Evolutionary conservation across 2,113 vertebrate species (phyloP), one percentile per base, ranked within the genome.

Genomic region (Solea senegalensis): DNA sequence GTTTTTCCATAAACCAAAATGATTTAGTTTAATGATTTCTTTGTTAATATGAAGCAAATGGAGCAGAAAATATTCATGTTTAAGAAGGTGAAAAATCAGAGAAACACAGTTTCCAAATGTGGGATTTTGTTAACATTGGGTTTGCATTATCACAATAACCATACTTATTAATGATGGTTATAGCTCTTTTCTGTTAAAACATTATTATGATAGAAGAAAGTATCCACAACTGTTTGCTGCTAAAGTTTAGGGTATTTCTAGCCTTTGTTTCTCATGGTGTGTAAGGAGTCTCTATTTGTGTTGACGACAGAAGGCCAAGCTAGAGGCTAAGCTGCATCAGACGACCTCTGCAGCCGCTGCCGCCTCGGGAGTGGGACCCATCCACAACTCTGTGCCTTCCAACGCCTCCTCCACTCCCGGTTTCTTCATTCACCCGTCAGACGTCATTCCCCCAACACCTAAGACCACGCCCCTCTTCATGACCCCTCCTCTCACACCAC

Each of bases 401-500:
- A 98, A 97, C 90, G 85, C 96, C 50, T 94, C 96, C 59, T 94
- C 95, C 1, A 95, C 96, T 15, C 97, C 97, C 4, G 97, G 97
- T 74, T 99, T 99, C 92, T 99, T 98, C 91, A 98, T 98, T 75
- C 97, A 99, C 88, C 97, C 97, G 51, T 98, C 97, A 10, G 98
- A 99, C 54, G 97, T 99, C 82, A 98, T 99, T 91, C 98, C 98
- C 7, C 97, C 98, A 2, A 99, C 98, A 48, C 98, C 98, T 56
- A 99, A 99, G 93, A 99, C 98, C 81, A 99, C 98, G 3, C 97
- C 98, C 16, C 94, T 99, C 5, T 99, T 99, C 89, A 99, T 99
- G 98, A 99, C 98, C 58, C 97, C 98, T 11, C 98, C 98, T 68
- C 95, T 99, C 62, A 99, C 98, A 0, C 98, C 98, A 1, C 98